phyloP scores from a whole-genome alignment of 2,888 invertebrate species.

The Pterostichus madidus region DNA sequence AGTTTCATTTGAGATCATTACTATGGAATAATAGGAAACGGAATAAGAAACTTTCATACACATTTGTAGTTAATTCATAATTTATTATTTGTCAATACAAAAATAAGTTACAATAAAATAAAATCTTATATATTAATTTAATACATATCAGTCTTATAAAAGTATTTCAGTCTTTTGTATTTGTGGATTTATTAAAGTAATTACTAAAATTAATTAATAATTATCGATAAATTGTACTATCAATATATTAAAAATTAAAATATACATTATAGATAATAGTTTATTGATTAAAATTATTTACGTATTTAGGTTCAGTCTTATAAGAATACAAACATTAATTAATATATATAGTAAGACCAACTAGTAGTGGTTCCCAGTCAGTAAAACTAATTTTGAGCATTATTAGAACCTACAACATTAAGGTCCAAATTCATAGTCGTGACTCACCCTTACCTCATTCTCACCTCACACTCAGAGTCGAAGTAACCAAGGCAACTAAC shows the following conservation, averaged over 20 bases:
- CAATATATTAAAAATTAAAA: conserved; percentile 1
- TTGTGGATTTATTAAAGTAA: neutral
- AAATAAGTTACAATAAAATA: conserved; percentile 34
- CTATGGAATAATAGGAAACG: neutral
- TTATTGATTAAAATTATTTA: neutral
- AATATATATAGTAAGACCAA: no score
- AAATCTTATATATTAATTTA: neutral
- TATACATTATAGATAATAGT: neutral
- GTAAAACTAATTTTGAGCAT: no score
- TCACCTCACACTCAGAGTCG: no score
- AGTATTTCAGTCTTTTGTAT: conserved; percentile 8
- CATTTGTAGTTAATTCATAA: neutral
- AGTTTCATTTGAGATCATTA: conserved; percentile 16
- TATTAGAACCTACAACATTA: no score
- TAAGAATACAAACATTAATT: neutral
- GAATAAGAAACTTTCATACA: conserved; percentile 25
- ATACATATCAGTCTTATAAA: conserved; percentile 20
- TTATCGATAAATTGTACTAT: neutral
- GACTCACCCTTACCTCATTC: no score
- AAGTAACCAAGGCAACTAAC: no score
- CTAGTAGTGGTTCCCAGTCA: no score
- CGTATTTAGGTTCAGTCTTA: conserved; percentile 20
- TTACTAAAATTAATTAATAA: neutral
- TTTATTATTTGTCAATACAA: conserved; percentile 28
- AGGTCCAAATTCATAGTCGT: no score